Base-by-base conservation (phyloP, 1,140 invertebrate genomes). In the Drosophila triauraria region DNA sequence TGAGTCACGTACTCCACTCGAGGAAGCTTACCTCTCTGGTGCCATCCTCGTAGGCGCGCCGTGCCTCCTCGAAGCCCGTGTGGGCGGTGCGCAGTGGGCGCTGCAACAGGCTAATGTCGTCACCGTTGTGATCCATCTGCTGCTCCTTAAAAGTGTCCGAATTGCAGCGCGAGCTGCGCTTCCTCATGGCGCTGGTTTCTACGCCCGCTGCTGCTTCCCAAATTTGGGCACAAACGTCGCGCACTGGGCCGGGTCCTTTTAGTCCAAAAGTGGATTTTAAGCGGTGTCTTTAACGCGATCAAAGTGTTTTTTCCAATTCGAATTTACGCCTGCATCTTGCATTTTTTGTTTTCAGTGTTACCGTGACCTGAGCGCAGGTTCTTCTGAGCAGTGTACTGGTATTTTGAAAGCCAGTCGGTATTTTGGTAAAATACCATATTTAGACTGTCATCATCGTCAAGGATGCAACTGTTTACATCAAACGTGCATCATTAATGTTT, bases 31-130 rank as follows among this genome's bases (percentile, higher is more conserved):
- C 95, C 93, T 95, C 95, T 74, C 93, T 93, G 75, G 95, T 95
- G 30, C 94, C 95, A 79, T 94, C 93, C 85, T 95, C 94, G 92
- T 94, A 95, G 50, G 95, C 93, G 63, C 94, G 94, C 42, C 94
- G 93, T 6, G 95, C 94, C 79, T 96, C 95, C 63, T 93, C 93
- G 84, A 96, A 94, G 35, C 94, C 94, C 35, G 94, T 94, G 48
- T 95, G 86, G 82, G 95, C 95, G 30, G 94, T 95, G 23, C 93
- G 92, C 76, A 96, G 93, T 23, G 95, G 95, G 83, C 95, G 95
- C 75, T 95, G 93, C 51, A 96, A 92, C 48, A 95, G 79, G 59
- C 95, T 94, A 75, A 94, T 93, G 84, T 96, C 95, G 46, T 78
- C 82, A 71, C 68, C 64, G 38, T 68, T 61, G 64, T 61, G 67